Evolutionary conservation across 2,888 invertebrate species (phyloP), one percentile per base, ranked within the genome.

Genomic region (Tyria jacobaeae): DNA sequence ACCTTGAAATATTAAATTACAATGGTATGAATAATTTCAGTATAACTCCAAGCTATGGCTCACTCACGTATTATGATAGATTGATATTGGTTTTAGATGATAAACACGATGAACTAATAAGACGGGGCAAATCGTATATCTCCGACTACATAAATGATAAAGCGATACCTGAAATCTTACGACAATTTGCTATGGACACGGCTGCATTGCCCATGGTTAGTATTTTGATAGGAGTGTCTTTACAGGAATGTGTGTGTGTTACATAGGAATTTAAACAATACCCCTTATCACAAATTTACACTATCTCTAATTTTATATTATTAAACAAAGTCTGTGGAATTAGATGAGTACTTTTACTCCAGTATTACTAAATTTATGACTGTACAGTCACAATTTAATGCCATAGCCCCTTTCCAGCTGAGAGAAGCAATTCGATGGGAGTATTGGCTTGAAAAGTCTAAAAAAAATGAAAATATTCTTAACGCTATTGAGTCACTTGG

Each of bases 1-100:
- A 95, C 75, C 95, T 96, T 71, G 96, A 96, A 82, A 95, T 95
- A 34, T 91, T 96, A 49, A 94, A 95, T 71, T 89, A 95, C 72
- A 89, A 94, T 76, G 92, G 95, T 95, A 78, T 39, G 39, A 25
- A 47, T 14, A 52, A 47, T 53, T 56, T 50, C n/a, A 48, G 17
- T 54, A 34, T 31, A 51, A 73, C 87, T 79, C 68, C 64, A 65
- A 58, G 52, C 21, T 51, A 35, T 21, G 56, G 44, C 4, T 31
- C 1, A 31, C 17, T 56, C 49, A 51, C 17, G 47, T 62, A 56
- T 27, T 17, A 44, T 58, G 3, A 27, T 31, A 51, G 15, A 41
- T 31, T 41, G 49, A 17, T 52, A 64, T 73, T 62, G 62, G 57
- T 91, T 91, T 74, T 92, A 95, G 92, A 87, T 76, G 95, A 94